Conservation (phyloP, 35 echinoderm and acorn worm species). For the Diadema setosum region DNA sequence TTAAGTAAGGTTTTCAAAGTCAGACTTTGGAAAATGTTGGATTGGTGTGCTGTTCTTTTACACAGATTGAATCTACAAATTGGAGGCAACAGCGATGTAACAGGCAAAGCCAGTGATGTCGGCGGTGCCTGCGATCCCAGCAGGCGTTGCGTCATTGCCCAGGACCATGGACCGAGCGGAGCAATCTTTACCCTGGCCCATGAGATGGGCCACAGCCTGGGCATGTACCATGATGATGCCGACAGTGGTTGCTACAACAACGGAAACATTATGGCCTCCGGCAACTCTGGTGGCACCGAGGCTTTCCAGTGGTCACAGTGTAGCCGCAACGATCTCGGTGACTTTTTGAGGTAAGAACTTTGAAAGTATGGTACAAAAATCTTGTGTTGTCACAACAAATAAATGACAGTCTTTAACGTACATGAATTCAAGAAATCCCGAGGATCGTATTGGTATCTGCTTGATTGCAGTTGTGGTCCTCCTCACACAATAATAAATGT, state of each 20-base stretch:
- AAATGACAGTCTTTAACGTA: too few species aligned
- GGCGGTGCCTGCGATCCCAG: constrained; percentile 65
- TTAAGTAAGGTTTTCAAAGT: too few species aligned
- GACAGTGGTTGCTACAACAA: constrained; percentile 50
- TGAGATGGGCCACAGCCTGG: constrained; percentile 84
- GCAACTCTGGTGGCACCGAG: constrained; percentile 30
- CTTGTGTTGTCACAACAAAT: too few species aligned
- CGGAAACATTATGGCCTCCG: constrained; percentile 74
- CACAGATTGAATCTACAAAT: constrained; percentile 50
- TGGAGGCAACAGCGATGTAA: constrained; percentile 49
- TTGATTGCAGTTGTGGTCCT: too few species aligned
- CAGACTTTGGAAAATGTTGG: too few species aligned
- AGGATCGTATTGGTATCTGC: too few species aligned
- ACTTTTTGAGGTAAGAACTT: constrained; percentile 81
- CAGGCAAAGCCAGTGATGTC: constrained; percentile 66
- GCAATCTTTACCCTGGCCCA: constrained; percentile 71
- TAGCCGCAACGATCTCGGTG: constrained; percentile 49
- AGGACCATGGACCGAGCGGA: constrained; percentile 72
- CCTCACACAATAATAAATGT: too few species aligned
- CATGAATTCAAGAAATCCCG: too few species aligned
- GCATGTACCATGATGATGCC: constrained; percentile 84
- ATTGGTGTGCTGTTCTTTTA: too few species aligned
- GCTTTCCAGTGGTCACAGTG: constrained; percentile 77
- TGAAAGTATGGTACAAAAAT: too few species aligned
- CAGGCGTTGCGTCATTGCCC: constrained; percentile 52